phyloP scores from a whole-genome alignment of 2,888 invertebrate genomes.

The Oxyteleia sp. region DNA sequence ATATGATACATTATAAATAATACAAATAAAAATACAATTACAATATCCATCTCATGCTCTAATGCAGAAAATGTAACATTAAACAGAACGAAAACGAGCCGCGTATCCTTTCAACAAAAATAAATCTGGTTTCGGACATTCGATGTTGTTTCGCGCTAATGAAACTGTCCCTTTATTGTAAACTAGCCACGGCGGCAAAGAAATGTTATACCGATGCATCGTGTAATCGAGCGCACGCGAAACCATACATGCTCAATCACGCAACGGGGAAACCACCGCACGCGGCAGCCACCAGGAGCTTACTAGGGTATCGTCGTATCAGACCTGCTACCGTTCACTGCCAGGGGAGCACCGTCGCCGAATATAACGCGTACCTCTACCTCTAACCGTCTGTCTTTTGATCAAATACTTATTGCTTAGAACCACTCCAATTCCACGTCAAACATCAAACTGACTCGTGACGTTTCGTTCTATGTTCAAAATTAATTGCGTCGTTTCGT shows the following conservation, averaged over 20 bases:
- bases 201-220: slow-evolving; percentile 58
- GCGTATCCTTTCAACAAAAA: no score
- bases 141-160: no score
- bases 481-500: no score
- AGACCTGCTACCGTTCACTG: slow-evolving; percentile 4
- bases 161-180: no score
- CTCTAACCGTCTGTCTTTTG: slow-evolving; percentile 1
- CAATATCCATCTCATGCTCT: no score
- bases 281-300: slow-evolving; percentile 18
- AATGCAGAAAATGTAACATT: no score
- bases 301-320: slow-evolving; percentile 56
- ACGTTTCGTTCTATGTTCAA: no score
- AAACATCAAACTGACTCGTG: slow-evolving; percentile 12
- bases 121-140: no score
- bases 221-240: slow-evolving; percentile 67
- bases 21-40: no score
- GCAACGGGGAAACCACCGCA: slow-evolving; percentile 62
- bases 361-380: not conserved
- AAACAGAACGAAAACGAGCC: no score
- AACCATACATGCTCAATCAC: slow-evolving; percentile 70
- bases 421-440: slow-evolving; percentile 18
- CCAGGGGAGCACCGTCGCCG: no score
- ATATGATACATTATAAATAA: no score
- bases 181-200: slow-evolving; percentile 1
- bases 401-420: slow-evolving; percentile 35